Conservation (phyloP, 2,888 invertebrate species). For the Harmothoe impar region DNA sequence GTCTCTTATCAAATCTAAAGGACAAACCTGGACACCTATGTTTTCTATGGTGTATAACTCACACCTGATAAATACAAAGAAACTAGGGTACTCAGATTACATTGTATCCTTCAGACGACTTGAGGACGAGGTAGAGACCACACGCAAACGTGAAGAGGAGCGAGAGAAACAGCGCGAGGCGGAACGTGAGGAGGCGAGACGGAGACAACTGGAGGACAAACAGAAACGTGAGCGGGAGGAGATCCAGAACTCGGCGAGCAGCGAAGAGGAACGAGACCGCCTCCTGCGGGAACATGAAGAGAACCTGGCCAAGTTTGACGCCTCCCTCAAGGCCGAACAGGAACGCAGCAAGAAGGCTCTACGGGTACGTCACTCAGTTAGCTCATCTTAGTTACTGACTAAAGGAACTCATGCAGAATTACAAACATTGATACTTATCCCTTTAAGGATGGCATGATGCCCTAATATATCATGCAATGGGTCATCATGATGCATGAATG, state of each 20-base stretch:
- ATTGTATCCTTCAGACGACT: slow-evolving; percentile 71
- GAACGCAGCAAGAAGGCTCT: slow-evolving; percentile 73
- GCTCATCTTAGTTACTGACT: too few species aligned
- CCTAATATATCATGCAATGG: too few species aligned
- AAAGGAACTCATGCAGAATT: too few species aligned
- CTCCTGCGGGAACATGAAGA: slow-evolving; percentile 77
- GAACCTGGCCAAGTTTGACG: slow-evolving; percentile 76
- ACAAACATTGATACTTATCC: too few species aligned
- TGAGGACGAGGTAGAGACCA: slow-evolving; percentile 77
- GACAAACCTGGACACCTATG: too few species aligned
- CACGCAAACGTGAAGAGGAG: slow-evolving; percentile 76
- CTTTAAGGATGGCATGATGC: too few species aligned
- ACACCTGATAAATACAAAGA: too few species aligned
- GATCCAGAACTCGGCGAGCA: slow-evolving; percentile 70
- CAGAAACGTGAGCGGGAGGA: slow-evolving; percentile 75
- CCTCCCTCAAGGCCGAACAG: slow-evolving; percentile 75
- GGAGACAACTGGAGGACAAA: slow-evolving; percentile 77
- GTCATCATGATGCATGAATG: too few species aligned
- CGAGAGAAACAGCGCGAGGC: slow-evolving; percentile 75
- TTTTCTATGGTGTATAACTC: too few species aligned
- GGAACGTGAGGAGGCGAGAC: slow-evolving; percentile 75
- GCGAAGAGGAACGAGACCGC: slow-evolving; percentile 76
- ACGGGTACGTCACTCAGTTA: not conserved
- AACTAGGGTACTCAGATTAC: too few species aligned
- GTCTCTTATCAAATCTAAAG: too few species aligned